phyloP scores from a whole-genome alignment of 2,113 vertebrate species.

The Atlantisia rogersi region DNA sequence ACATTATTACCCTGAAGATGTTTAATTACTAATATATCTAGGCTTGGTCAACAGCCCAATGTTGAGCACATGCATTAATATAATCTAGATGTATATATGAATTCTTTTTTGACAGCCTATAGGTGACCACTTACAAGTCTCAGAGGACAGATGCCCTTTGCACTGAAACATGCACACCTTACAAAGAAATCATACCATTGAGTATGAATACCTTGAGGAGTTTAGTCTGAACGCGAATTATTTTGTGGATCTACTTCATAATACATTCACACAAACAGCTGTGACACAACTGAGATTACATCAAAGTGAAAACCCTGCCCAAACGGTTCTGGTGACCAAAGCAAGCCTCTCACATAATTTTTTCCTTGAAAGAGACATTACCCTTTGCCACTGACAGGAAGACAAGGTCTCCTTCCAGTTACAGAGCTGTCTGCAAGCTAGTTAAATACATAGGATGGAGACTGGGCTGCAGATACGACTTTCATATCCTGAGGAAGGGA shows the following conservation, averaged over 20 bases:
- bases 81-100: neutral
- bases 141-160: neutral
- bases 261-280: neutral
- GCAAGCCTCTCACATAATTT: neutral
- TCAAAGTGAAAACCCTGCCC: neutral
- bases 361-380: neutral
- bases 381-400: neutral
- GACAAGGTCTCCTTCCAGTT: neutral
- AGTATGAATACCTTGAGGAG: neutral
- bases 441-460: neutral
- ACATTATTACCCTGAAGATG: fast-evolving
- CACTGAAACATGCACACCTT: neutral
- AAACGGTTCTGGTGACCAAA: neutral
- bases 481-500: neutral
- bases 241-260: neutral
- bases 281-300: neutral
- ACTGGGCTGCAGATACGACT: neutral
- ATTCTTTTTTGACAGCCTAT: neutral
- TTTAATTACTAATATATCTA: neutral
- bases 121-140: neutral
- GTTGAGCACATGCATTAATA: fast-evolving
- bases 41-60: neutral
- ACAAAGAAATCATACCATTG: neutral
- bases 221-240: neutral
- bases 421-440: neutral